phyloP scores from a whole-genome alignment of 2,113 vertebrate genomes.

The Neodon shergylaensis region DNA sequence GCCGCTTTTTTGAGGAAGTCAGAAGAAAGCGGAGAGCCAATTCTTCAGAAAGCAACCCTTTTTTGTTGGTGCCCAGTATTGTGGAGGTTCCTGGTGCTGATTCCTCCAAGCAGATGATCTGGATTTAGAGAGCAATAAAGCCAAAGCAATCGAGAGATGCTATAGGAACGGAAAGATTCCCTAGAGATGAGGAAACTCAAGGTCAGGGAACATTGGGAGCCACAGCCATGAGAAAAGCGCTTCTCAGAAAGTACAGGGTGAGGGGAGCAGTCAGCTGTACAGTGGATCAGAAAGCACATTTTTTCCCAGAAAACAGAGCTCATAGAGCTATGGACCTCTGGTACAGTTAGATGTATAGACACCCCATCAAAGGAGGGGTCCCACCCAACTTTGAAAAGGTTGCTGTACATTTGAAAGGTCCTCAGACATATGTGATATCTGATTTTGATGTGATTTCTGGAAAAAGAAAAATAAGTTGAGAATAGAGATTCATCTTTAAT shows the following conservation, averaged over 20 bases:
- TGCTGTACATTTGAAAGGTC: conserved; percentile 55
- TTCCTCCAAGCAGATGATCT: background rate
- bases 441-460: conserved; percentile 67
- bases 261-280: background rate
- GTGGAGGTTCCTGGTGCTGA: background rate
- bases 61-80: background rate
- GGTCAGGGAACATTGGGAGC: background rate
- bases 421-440: conserved; percentile 48
- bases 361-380: conserved; percentile 62
- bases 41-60: background rate
- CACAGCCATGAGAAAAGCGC: background rate
- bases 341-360: conserved; percentile 70
- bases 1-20: background rate
- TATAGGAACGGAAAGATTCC: background rate
- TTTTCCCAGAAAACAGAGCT: background rate
- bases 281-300: background rate
- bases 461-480: conserved; percentile 74
- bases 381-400: conserved; percentile 73
- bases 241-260: background rate
- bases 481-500: conserved; percentile 61
- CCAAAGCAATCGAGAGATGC: background rate
- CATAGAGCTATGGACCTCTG: conserved; percentile 40
- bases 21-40: background rate
- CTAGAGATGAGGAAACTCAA: background rate
- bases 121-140: background rate